These are phyloP conservation scores for Naso thynnoides DNA, from an alignment of 2,797 vertebrate genomes.

Conservation along the genomic window DNA sequence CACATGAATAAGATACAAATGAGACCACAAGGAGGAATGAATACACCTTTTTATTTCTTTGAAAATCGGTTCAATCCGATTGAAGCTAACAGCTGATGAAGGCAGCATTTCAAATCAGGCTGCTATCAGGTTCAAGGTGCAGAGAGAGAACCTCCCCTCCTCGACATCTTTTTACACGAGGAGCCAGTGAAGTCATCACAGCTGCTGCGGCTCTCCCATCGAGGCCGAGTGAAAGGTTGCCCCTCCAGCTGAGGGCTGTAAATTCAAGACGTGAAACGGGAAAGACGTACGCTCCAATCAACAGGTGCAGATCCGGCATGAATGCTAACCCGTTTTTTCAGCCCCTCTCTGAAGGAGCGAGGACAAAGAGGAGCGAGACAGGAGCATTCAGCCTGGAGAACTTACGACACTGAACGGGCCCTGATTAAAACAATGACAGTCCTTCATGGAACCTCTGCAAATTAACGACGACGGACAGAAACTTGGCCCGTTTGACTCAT, in stretches of 20 bases:
- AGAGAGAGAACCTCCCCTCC: constrained; percentile 27
- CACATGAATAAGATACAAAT: constrained; percentile 63
- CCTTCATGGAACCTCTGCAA: constrained; percentile 54
- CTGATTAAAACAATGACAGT: constrained; percentile 40
- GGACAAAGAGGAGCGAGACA: constrained; percentile 54
- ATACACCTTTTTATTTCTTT: constrained; percentile 54
- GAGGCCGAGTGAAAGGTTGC: constrained; percentile 74
- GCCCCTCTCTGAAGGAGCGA: constrained; percentile 8
- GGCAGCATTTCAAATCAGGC: constrained; percentile 60
- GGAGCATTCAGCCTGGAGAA: constrained; percentile 59
- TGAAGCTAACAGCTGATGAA: constrained; percentile 73
- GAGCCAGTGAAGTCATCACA: constrained; percentile 77
- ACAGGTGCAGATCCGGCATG: constrained; percentile 82
- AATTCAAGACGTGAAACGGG: constrained; percentile 81
- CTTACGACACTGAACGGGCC: constrained; percentile 49
- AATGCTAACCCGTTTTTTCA: constrained; percentile 55
- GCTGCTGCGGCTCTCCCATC: constrained; percentile 73
- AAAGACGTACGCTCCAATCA: constrained; percentile 73
- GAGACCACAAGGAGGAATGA: constrained; percentile 53
- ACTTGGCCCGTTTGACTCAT: constrained; percentile 25
- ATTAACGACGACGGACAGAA: constrained; percentile 28
- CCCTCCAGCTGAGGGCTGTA: constrained; percentile 83
- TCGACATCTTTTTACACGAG: constrained; percentile 55
- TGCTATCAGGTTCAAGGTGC: constrained; percentile 74
- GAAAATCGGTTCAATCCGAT: constrained; percentile 53